Evolutionary conservation across 2,113 vertebrate species (phyloP).

Genomic region (Ivindomyrus marchei): DNA sequence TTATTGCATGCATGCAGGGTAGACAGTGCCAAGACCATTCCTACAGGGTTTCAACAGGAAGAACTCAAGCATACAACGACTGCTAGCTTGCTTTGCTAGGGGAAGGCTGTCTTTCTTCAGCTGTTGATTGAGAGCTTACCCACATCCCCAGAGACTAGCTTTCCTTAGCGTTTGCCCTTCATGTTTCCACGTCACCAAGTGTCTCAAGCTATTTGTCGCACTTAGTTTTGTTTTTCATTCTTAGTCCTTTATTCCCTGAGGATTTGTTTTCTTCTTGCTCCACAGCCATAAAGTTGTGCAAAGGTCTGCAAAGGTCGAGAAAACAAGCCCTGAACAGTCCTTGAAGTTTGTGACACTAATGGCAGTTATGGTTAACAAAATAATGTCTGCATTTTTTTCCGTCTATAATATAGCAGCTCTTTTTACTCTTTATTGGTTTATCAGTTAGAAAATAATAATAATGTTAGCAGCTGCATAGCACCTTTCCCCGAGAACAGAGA

Average conservation of each 20-base stretch:
- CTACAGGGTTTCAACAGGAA: neutral
- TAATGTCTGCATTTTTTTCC: neutral
- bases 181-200: neutral
- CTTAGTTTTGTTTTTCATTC: neutral
- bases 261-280: neutral
- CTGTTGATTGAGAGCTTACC: neutral
- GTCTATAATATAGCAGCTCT: neutral
- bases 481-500: constrained; percentile 36
- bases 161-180: neutral
- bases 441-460: neutral
- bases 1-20: neutral
- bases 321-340: neutral
- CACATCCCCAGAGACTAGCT: neutral
- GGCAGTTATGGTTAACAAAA: neutral
- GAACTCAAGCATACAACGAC: neutral
- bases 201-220: neutral
- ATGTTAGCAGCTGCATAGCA: neutral
- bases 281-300: neutral
- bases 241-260: neutral
- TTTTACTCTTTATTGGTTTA: neutral
- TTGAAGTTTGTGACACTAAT: neutral
- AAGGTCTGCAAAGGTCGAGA: neutral
- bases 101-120: neutral
- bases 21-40: neutral
- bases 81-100: neutral